Base-by-base conservation (phyloP, 1,140 invertebrate species). In the Drosophila melanica region DNA sequence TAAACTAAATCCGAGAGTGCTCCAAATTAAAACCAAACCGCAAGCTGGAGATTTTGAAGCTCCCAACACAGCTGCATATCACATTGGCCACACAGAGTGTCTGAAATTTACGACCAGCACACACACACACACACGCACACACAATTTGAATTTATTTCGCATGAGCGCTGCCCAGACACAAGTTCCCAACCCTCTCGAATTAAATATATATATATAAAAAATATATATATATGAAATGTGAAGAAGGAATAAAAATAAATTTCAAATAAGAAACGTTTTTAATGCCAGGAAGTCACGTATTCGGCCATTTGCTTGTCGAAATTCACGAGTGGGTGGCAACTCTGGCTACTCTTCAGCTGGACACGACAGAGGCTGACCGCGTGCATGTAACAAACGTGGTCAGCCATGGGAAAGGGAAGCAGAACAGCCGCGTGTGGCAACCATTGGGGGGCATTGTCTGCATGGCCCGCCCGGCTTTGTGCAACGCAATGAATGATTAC, bases 401-500 rank as follows among this genome's bases (percentile, higher is more conserved):
- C 72, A 75, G 70, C 57, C 57, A 50, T 45, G 37, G 54, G 4
- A 11, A 3, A 7, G 7, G 39, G 12, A 12, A 20, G 27, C 12
- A 37, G 20, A 53, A 20, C 39, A 27, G 50, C 50, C 50, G 30
- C 37, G 48, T 62, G 64, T 73, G 55, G 6, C 16, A 16, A 14
- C 16, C 8, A 18, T 47, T 23, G 33, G 42, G 37, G 30, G 27
- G 41, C 47, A 23, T 41, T 45, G 50, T 59, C 44, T 57, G 45
- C 41, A 1, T 44, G 35, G 35, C n/a, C 47, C 16, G 65, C 47
- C 60, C 73, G 68, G 42, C 72, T 71, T 66, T 76, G 57, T 76
- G 42, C 60, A 57, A 54, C 42, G 42, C 57, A 35, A 68, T 74
- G 75, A 77, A 77, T 77, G 75, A 77, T 77, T 74, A 77, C 70